Evolutionary conservation across 2,888 invertebrate species (phyloP), one percentile per base, ranked within the genome.

Genomic region (Cheilosia urbana): DNA sequence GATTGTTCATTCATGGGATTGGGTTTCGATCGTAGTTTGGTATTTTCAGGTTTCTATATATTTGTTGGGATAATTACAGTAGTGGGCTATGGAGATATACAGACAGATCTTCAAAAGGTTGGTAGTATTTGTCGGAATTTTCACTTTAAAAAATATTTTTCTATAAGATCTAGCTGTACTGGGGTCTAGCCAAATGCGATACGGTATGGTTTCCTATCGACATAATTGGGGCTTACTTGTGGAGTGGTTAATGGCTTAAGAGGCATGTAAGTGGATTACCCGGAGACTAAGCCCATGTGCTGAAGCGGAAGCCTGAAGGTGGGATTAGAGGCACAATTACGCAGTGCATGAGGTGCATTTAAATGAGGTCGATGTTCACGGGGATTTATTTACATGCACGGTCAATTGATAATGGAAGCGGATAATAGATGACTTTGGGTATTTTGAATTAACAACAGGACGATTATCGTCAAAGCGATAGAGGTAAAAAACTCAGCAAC

Each of bases 11-110:
- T 83, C 72, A 68, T 40, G 62, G 77, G 65, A 62, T 72, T 72
- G 72, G 66, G 62, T 47, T 57, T 66, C 34, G 34, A 53, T 79
- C 49, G 34, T 51, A 51, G 21, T 51, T 30, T 63, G 63, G 30
- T 21, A 4, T 34, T 4, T 11, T 71, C 60, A 17, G 17, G 53
- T 80, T 47, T 68, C 57, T 81, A 24, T 49, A 42, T 73, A 68
- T 83, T 60, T 73, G 73, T 34, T 69, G 30, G 58, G 62, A 78
- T 83, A 83, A 83, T 83, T 78, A 66, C 77, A 78, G 55, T 63
- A 55, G 72, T 60, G 57, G 66, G 68, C 65, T 84, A 83, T 78
- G 69, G 62, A 63, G 63, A 68, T 78, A 47, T 24, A 62, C 47
- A 42, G 27, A 15, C 37, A 57, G 34, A 82, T 53, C 45, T 60